Evolutionary conservation across 2,888 invertebrate genomes (phyloP), one percentile per base, ranked within the genome.

Genomic region (Catocala sponsa): DNA sequence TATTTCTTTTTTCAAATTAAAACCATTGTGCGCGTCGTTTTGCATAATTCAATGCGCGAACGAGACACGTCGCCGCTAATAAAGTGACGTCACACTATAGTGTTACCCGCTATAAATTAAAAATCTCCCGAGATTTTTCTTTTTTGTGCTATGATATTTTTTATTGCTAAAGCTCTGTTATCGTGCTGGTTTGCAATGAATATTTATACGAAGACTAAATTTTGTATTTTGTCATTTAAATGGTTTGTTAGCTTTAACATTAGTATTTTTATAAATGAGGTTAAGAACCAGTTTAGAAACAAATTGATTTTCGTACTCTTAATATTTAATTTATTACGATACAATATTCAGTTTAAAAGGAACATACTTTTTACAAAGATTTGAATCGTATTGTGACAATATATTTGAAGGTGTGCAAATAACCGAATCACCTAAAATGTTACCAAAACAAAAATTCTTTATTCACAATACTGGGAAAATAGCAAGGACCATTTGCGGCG

Each of bases 1-100:
- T 72, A 66, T 73, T 25, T 25, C 35, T 74, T 79, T 84, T 81
- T 74, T 73, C 65, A 83, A 81, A 81, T 80, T 79, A 77, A 73
- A 74, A 64, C 61, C 64, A 57, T 63, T 66, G 62, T 53, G 65
- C 70, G 63, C 57, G 44, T 57, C 63, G 63, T 72, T 84, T 82
- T 84, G 77, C 81, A 83, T 85, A 84, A 82, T 80, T 80, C 61
- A 74, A 81, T 76, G 65, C 49, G 73, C 66, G 65, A 69, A 65
- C 59, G 72, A 65, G 65, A 69, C 64, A 64, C 58, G 59, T 63
- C 69, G 65, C 15, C 42, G 54, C 59, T 71, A 69, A 77, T 72
- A 70, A 68, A 70, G 68, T 70, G 60, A 63, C 64, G 67, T 65
- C 57, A 66, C 46, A 61, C 60, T 66, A 71, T 68, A 75, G 71